Percentiles rank a stretch among this genome's conserved stretches.
Evolutionary conservation across 2,113 vertebrate genomes (phyloP).

Genomic region (Pandion haliaetus): DNA sequence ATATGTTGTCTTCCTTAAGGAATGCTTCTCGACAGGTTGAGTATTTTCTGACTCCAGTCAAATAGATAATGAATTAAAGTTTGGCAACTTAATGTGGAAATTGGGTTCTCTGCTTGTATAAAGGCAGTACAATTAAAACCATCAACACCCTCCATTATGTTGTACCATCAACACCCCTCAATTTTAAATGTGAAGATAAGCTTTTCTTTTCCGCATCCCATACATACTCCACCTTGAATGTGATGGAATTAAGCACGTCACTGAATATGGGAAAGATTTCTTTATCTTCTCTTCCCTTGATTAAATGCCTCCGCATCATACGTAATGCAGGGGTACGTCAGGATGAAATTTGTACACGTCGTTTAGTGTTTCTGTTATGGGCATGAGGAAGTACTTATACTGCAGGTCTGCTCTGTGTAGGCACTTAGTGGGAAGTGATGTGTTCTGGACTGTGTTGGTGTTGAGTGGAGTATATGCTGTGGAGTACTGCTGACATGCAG

Average conservation of each 20-base stretch:
- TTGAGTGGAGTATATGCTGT: not conserved
- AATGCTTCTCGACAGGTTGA: not conserved
- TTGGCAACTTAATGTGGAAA: not conserved
- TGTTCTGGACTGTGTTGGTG: constrained; percentile 22
- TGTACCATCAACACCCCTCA: not conserved
- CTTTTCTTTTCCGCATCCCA: not conserved
- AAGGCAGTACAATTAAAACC: not conserved
- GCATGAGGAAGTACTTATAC: not conserved
- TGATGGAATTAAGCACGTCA: not conserved
- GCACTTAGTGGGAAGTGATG: constrained; percentile 19
- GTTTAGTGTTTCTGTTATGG: not conserved
- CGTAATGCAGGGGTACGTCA: not conserved
- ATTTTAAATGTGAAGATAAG: not conserved
- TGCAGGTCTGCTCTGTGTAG: constrained; percentile 23
- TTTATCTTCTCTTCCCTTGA: not conserved
- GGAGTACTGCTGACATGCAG: not conserved
- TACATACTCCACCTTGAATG: not conserved
- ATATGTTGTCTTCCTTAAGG: not conserved
- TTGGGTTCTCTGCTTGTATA: not conserved
- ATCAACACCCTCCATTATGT: rapidly evolving
- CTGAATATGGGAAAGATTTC: not conserved
- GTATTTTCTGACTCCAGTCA: not conserved
- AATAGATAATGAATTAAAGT: not conserved
- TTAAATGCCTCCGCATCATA: not conserved
- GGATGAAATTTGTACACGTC: not conserved